These are phyloP conservation scores for Octomys mimax DNA, from an alignment of 2,797 vertebrate species.

Conservation along the genomic window DNA sequence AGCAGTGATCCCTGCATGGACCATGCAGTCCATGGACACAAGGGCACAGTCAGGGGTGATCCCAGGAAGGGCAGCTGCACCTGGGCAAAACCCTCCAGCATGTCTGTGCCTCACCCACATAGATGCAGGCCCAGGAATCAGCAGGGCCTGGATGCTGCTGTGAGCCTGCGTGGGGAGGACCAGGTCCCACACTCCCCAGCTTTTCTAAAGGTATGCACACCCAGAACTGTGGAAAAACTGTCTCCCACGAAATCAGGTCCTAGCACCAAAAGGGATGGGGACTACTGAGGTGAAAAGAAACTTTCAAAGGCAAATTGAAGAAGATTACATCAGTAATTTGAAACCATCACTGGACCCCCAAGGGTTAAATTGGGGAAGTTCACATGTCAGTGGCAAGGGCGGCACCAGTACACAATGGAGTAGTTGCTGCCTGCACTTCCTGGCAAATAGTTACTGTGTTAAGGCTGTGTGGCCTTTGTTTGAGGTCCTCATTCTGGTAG, in stretches of 20 bases:
- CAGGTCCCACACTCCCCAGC: neutral
- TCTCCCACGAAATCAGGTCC: neutral
- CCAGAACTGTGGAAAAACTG: neutral
- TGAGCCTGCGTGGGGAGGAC: neutral
- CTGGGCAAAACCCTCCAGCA: neutral
- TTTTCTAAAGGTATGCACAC: neutral
- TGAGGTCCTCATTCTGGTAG: too few relatives aligned
- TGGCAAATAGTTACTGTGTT: neutral
- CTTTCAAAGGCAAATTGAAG: neutral
- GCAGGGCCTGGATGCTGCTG: accelerated
- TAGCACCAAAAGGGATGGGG: neutral
- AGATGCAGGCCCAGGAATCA: too few relatives aligned
- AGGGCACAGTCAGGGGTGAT: too few relatives aligned
- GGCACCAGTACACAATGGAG: neutral
- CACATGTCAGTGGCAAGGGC: neutral
- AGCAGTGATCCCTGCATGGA: accelerated
- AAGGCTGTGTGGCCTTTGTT: neutral
- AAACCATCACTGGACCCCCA: neutral
- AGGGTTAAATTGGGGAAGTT: neutral
- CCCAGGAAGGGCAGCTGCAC: neutral
- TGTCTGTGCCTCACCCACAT: too few relatives aligned
- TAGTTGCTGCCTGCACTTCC: neutral
- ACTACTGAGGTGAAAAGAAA: neutral
- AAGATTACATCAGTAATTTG: neutral
- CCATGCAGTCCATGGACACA: too few relatives aligned